These are phyloP conservation scores for Lepisosteus osseus DNA, from an alignment of 2,113 vertebrate species.

Conservation along the genomic window DNA sequence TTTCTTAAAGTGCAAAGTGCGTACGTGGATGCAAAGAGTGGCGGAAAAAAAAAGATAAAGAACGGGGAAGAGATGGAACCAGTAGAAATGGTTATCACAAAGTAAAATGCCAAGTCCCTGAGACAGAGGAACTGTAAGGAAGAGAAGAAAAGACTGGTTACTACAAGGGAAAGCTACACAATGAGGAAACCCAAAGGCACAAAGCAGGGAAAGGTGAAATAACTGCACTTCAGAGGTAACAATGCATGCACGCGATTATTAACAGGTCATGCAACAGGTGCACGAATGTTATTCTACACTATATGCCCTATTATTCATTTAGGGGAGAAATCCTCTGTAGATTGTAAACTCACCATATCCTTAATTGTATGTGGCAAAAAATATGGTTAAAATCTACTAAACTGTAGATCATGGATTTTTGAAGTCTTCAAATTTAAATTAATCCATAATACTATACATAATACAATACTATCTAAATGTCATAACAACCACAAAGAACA, in stretches of 20 bases:
- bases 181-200: neutral
- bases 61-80: slow-evolving; percentile 64
- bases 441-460: too few species aligned
- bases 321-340: too few species aligned
- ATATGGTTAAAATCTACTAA: too few species aligned
- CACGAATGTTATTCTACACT: too few species aligned
- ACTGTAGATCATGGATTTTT: too few species aligned
- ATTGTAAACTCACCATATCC: too few species aligned
- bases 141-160: slow-evolving; percentile 44
- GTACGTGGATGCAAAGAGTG: slow-evolving; percentile 33
- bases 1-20: slow-evolving; percentile 69
- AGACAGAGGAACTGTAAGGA: slow-evolving; percentile 84
- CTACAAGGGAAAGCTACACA: slow-evolving; percentile 25
- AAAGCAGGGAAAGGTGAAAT: neutral
- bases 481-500: too few species aligned
- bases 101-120: slow-evolving; percentile 96
- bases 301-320: too few species aligned
- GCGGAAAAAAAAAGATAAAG: slow-evolving; percentile 33
- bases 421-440: too few species aligned
- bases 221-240: neutral
- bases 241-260: neutral
- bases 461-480: too few species aligned
- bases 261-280: too few species aligned
- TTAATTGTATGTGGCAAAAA: too few species aligned
- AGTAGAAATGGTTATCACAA: slow-evolving; percentile 91